Percentiles rank a stretch among this genome's conserved stretches.
phyloP scores from a whole-genome alignment of 2,113 vertebrate genomes.

The Hypanus sabinus region DNA sequence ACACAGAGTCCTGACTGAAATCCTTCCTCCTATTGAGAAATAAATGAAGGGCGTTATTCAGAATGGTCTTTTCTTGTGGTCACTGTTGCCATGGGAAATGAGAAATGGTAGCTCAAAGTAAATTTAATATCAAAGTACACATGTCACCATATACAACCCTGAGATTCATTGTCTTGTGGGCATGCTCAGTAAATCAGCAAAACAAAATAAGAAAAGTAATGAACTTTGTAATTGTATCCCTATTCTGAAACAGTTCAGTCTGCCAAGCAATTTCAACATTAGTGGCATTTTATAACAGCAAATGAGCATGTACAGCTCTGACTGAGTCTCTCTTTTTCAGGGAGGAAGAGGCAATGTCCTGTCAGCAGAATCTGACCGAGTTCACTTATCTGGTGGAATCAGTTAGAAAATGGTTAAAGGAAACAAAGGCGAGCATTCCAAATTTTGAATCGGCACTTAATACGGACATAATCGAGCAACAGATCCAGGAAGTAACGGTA shows the following conservation, averaged over 20 bases:
- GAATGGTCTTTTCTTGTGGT: background rate
- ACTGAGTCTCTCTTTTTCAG: conserved; percentile 45
- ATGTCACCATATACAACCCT: too few relatives aligned
- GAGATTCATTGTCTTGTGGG: too few relatives aligned
- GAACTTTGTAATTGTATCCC: background rate
- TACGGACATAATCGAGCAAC: conserved; percentile 72
- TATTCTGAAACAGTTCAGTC: background rate
- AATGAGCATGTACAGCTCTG: background rate
- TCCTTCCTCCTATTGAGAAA: background rate
- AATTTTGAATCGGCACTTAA: conserved; percentile 64
- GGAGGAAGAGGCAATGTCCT: conserved; percentile 61
- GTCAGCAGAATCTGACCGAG: conserved; percentile 62
- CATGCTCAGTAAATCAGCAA: background rate
- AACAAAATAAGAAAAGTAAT: background rate
- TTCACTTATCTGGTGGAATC: conserved; percentile 60
- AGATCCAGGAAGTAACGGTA: conserved; percentile 78
- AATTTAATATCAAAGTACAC: too few relatives aligned
- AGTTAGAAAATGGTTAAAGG: conserved; percentile 80
- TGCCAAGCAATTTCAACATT: background rate
- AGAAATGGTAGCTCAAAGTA: background rate
- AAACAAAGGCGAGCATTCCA: conserved; percentile 70
- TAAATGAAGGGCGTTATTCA: background rate
- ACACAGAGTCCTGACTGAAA: background rate
- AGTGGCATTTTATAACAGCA: background rate
- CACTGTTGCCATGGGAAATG: background rate